Conservation (phyloP, 2,113 vertebrate genomes). For the Pao palembangensis region DNA sequence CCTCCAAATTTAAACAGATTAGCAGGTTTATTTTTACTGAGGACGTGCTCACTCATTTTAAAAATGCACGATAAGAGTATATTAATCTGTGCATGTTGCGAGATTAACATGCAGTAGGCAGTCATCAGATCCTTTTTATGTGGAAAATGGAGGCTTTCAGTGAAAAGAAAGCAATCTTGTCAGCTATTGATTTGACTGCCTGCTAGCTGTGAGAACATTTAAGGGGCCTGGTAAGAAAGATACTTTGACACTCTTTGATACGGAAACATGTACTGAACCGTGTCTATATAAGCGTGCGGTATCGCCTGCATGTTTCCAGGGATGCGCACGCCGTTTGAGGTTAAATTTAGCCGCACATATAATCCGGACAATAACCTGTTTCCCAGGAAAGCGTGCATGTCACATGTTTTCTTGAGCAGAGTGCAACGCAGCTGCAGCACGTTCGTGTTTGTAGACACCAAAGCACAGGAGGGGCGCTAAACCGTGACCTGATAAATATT, state of each 20-base stretch:
- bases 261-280: slow-evolving; percentile 19
- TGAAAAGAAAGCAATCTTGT: slow-evolving; percentile 34
- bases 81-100: slow-evolving; percentile 11
- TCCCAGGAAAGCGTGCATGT: slow-evolving; percentile 33
- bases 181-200: slow-evolving; percentile 23
- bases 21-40: slow-evolving; percentile 13
- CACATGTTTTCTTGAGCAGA: slow-evolving; percentile 7
- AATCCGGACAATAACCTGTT: slow-evolving; percentile 46
- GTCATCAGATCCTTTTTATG: slow-evolving; percentile 37
- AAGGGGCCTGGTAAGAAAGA: slow-evolving; percentile 30
- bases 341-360: slow-evolving; percentile 19
- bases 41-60: neutral
- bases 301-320: neutral
- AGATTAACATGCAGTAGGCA: slow-evolving; percentile 7
- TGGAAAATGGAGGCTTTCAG: slow-evolving; percentile 23
- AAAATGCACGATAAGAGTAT: slow-evolving; percentile 5
- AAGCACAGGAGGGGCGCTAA: slow-evolving; percentile 41
- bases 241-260: slow-evolving; percentile 15
- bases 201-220: slow-evolving; percentile 20
- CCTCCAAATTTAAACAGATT: slow-evolving; percentile 22
- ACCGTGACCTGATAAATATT: slow-evolving; percentile 68
- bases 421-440: neutral
- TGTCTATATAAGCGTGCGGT: neutral
- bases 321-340: slow-evolving; percentile 38
- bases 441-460: slow-evolving; percentile 23